Base-by-base conservation (phyloP, 2,888 invertebrate species). In the Cactoblastis cactorum region DNA sequence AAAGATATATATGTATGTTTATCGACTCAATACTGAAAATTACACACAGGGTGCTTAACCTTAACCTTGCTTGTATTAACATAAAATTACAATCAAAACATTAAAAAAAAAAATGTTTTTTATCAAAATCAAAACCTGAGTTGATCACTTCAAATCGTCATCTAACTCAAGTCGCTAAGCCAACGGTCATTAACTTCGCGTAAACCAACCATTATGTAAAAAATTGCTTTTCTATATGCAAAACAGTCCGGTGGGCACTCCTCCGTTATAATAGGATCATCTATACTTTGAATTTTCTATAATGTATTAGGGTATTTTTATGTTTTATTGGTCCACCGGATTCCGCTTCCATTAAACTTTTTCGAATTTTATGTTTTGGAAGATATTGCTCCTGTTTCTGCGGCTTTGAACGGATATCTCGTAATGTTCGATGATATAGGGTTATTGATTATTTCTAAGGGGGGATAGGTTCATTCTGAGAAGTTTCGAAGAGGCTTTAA, bases 351-450 rank as follows among this genome's bases (percentile, higher is more conserved):
- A 80, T 85, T 83, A 80, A 86, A 81, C 79, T 82, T 85, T 83
- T 83, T 79, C 77, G 76, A 80, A 82, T 84, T 86, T 86, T 84
- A 86, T 86, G 77, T 81, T 65, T 78, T 76, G 87, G 86, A 87
- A 86, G 83, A 80, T 80, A 86, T 84, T 80, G 82, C 67, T 62
- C 65, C 68, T 68, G 73, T 78, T 65, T 62, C 39, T 39, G 49
- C 17, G 41, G 49, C 37, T 48, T 48, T 28, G 24, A 14, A 37
- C 9, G 34, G 46, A 22, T 34, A 11, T n/a, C 19, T 18, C 34
- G 34, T 43, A 43, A 46, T 19, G 18, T 18, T 34, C 18, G 45
- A 46, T 46, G 37, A 47, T 47, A 37, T 47, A 47, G 24, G 12
- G 22, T 47, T 47, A 47, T 47, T 35, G 47, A 47, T 47, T 45